phyloP scores from a whole-genome alignment of 2,797 vertebrate genomes.

The Betta splendens region DNA sequence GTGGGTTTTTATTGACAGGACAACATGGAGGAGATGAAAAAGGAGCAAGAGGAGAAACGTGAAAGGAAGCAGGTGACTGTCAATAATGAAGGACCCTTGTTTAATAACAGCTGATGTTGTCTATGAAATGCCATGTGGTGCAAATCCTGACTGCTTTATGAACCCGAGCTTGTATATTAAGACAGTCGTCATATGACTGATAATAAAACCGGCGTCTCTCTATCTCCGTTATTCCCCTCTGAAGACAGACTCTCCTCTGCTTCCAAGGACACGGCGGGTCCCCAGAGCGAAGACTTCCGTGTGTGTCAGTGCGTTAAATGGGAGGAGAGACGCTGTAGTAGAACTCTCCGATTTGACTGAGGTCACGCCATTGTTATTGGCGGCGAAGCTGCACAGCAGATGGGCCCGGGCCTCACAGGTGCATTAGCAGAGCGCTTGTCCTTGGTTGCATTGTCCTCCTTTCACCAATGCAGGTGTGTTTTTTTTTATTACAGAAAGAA shows the following conservation, averaged over 20 bases:
- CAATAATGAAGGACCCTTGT: not conserved
- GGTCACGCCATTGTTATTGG: slow-evolving; percentile 43
- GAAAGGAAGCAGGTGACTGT: not conserved
- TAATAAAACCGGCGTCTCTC: slow-evolving; percentile 37
- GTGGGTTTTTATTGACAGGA: slow-evolving; percentile 27
- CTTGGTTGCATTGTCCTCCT: slow-evolving; percentile 46
- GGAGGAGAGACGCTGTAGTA: slow-evolving; percentile 25
- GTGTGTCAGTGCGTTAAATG: slow-evolving; percentile 63
- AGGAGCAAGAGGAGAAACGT: not conserved
- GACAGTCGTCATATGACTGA: slow-evolving; percentile 17
- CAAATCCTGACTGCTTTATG: slow-evolving; percentile 2
- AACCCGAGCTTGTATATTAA: slow-evolving; percentile 16
- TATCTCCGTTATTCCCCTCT: slow-evolving; percentile 34
- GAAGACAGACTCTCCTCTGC: slow-evolving; percentile 27
- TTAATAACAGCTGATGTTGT: not conserved
- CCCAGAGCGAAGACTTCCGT: slow-evolving; percentile 34
- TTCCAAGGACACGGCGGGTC: slow-evolving; percentile 52
- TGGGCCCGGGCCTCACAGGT: slow-evolving; percentile 20
- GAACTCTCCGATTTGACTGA: slow-evolving; percentile 35
- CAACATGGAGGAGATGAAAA: not conserved
- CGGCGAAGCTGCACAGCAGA: slow-evolving; percentile 29
- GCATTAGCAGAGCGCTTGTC: slow-evolving; percentile 48
- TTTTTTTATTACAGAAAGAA: slow-evolving; percentile 1
- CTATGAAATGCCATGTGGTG: slow-evolving; percentile 1
- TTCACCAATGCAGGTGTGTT: slow-evolving; percentile 10